phyloP scores from a whole-genome alignment of 2,113 vertebrate genomes.

The Pristiophorus japonicus region DNA sequence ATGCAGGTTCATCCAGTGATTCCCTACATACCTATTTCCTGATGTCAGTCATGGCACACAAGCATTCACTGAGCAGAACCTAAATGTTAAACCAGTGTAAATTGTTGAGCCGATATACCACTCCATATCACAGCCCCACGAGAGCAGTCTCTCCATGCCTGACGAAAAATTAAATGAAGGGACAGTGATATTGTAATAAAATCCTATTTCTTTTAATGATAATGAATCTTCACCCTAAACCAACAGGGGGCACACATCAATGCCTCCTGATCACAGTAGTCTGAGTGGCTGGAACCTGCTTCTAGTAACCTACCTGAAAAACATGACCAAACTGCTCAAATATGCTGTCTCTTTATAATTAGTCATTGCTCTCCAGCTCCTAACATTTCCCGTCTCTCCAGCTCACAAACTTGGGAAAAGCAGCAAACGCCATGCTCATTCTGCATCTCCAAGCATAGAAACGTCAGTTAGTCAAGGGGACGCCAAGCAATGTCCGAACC shows the following conservation, averaged over 20 bases:
- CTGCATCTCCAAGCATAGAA: slow-evolving; percentile 38
- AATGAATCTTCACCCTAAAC: background rate
- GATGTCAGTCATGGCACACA: background rate
- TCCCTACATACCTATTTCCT: background rate
- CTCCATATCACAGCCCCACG: background rate
- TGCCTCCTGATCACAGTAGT: background rate
- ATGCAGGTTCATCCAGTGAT: background rate
- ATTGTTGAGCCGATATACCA: background rate
- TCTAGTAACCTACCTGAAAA: background rate
- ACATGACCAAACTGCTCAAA: background rate
- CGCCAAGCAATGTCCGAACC: slow-evolving; percentile 36
- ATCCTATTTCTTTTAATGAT: background rate
- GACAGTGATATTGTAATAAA: background rate
- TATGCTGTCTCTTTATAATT: background rate
- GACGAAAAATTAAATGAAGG: background rate
- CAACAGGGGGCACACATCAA: background rate
- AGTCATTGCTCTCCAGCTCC: background rate
- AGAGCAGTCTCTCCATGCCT: background rate
- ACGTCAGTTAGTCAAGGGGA: slow-evolving; percentile 40
- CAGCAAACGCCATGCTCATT: slow-evolving; percentile 41
- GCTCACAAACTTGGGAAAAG: slow-evolving; percentile 55
- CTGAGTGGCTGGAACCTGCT: background rate
- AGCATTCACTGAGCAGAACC: background rate
- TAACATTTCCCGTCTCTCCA: slow-evolving; percentile 38
- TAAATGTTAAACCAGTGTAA: background rate